Percentiles rank a stretch among this genome's conserved stretches.
phyloP scores from a whole-genome alignment of 2,113 vertebrate genomes.

The Corydoras sp. region DNA sequence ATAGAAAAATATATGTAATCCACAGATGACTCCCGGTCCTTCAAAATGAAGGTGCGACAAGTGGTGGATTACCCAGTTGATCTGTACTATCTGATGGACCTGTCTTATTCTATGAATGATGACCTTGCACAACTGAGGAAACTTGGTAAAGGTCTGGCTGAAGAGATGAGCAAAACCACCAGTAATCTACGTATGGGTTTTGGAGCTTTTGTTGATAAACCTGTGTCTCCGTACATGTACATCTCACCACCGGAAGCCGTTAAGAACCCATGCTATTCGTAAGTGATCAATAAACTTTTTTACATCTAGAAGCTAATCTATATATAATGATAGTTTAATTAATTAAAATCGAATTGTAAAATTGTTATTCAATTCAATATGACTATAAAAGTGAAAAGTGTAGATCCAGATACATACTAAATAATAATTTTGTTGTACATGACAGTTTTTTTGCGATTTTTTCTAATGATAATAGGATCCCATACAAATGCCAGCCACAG shows the following conservation, averaged over 20 bases:
- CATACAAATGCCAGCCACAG: conserved; percentile 78
- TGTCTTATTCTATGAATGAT: conserved; percentile 95
- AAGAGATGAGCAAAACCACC: conserved; percentile 84
- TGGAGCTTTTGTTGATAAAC: conserved; percentile 96
- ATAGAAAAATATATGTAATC: not conserved
- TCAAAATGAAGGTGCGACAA: conserved; percentile 84
- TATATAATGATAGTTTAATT: too few relatives aligned
- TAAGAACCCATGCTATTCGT: conserved; percentile 86
- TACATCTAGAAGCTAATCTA: too few relatives aligned
- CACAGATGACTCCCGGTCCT: conserved; percentile 83
- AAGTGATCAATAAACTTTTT: conserved; percentile 44
- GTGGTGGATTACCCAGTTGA: conserved; percentile 97
- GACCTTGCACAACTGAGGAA: conserved; percentile 80
- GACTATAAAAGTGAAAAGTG: too few relatives aligned
- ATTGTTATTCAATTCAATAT: too few relatives aligned
- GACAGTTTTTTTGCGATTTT: not conserved
- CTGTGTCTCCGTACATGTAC: conserved; percentile 91
- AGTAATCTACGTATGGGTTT: conserved; percentile 95
- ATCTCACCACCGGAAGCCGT: conserved; percentile 82
- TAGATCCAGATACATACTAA: too few relatives aligned
- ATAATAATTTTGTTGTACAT: too few relatives aligned
- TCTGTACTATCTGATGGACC: conserved; percentile 97
- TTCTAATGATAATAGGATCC: conserved; percentile 50
- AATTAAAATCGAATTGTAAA: too few relatives aligned
- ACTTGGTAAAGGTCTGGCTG: conserved; percentile 79